Percentiles rank a stretch among this genome's conserved stretches.
These are phyloP conservation scores for Diorhabda sublineata DNA, from an alignment of 1,140 invertebrate genomes.

Conservation along the genomic window DNA sequence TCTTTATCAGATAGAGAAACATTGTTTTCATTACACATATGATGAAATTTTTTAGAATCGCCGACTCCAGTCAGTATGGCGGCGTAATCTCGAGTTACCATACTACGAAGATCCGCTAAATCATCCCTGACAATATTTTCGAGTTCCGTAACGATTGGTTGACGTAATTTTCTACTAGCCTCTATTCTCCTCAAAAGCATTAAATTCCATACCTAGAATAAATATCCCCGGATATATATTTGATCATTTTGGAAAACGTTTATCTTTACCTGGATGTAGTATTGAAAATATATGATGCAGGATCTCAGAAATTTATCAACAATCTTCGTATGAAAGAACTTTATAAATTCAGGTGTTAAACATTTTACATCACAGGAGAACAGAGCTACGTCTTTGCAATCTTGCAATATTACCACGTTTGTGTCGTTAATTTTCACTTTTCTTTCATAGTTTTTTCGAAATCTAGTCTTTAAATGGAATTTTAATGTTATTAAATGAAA, in stretches of 20 bases:
- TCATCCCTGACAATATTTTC: conserved; percentile 54
- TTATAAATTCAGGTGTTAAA: conserved; percentile 55
- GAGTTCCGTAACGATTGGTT: conserved; percentile 53
- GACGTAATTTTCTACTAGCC: conserved; percentile 53
- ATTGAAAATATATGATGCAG: conserved; percentile 59
- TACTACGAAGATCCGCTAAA: conserved; percentile 53
- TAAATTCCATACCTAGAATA: conserved; percentile 51
- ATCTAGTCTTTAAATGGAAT: conserved; percentile 50
- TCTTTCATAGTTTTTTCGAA: conserved; percentile 54
- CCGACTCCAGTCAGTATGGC: conserved; percentile 53
- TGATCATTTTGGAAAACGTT: not conserved
- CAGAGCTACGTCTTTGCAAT: conserved; percentile 61
- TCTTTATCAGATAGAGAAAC: conserved; percentile 58
- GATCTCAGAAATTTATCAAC: conserved; percentile 60
- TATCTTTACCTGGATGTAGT: conserved; percentile 53
- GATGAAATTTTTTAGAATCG: conserved; percentile 54
- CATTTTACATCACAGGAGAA: conserved; percentile 53
- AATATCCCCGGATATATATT: not conserved
- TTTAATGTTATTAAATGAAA: not conserved
- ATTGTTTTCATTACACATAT: conserved; percentile 53
- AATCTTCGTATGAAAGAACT: conserved; percentile 54
- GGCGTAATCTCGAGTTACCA: conserved; percentile 58
- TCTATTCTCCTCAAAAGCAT: conserved; percentile 52
- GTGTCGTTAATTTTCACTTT: conserved; percentile 51
- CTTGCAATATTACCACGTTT: conserved; percentile 58